phyloP scores from a whole-genome alignment of 2,888 invertebrate species.

The Invenusta paracnida region DNA sequence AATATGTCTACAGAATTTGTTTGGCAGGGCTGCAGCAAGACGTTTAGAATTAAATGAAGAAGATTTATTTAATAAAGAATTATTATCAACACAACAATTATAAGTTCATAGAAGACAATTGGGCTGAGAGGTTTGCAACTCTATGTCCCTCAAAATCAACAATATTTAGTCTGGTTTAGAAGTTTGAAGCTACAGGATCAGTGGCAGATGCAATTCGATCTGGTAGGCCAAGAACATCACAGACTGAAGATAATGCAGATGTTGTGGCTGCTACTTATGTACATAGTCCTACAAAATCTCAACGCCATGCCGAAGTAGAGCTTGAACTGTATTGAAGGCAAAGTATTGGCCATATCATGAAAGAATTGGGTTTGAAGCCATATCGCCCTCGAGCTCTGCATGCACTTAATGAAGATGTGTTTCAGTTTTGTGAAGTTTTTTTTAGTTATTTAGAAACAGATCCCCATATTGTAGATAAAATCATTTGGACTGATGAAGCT shows the following conservation, averaged over 20 bases:
- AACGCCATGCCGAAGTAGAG: background rate
- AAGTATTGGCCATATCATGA: background rate
- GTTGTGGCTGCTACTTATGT: background rate
- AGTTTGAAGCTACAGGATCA: too few relatives aligned
- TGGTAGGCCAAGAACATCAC: background rate
- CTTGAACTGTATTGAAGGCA: background rate
- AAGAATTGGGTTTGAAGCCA: background rate
- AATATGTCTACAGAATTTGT: too few relatives aligned
- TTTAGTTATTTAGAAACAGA: background rate
- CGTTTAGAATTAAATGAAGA: too few relatives aligned
- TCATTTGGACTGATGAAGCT: background rate
- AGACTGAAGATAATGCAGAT: background rate
- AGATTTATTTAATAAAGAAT: too few relatives aligned
- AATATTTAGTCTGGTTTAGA: too few relatives aligned
- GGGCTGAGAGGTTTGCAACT: too few relatives aligned
- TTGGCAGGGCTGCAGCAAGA: too few relatives aligned
- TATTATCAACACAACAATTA: too few relatives aligned
- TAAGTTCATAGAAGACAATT: too few relatives aligned
- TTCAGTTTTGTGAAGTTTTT: background rate
- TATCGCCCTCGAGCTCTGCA: background rate
- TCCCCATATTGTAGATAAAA: background rate
- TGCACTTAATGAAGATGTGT: background rate
- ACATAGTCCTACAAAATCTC: background rate
- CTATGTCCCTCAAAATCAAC: too few relatives aligned
- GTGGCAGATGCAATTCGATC: background rate